Conservation (phyloP, 2,888 invertebrate genomes). For the Prionchulus punctatus region DNA sequence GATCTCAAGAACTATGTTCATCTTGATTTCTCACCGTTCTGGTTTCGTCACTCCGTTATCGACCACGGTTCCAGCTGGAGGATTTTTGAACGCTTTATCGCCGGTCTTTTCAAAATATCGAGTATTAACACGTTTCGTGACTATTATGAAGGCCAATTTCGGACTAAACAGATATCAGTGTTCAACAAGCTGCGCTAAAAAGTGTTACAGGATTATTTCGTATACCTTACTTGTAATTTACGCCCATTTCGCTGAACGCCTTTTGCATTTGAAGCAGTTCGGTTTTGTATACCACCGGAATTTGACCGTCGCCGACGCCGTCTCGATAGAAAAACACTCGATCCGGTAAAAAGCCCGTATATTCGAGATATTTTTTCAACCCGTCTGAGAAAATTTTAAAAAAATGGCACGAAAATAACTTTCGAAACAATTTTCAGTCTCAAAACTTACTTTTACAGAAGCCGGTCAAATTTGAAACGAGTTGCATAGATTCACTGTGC, state of each 20-base stretch:
- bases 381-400: constrained; percentile 46
- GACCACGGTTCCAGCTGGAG: constrained; percentile 64
- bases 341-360: constrained; percentile 53
- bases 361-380: constrained; percentile 48
- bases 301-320: constrained; percentile 78
- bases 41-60: constrained; percentile 61
- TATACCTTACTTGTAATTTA: too few relatives aligned
- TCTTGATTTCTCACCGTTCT: constrained; percentile 49
- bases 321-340: constrained; percentile 74
- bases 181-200: too few relatives aligned
- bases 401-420: too few relatives aligned
- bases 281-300: constrained; percentile 52
- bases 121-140: constrained; percentile 79
- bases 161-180: constrained; percentile 50
- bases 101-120: constrained; percentile 37
- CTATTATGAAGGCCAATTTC: constrained; percentile 57
- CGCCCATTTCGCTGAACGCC: constrained; percentile 38
- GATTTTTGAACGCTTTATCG: constrained; percentile 45
- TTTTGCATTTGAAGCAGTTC: constrained; percentile 59
- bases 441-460: constrained; percentile 19
- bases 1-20: too few relatives aligned
- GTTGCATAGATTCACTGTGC: constrained; percentile 57
- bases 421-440: too few relatives aligned
- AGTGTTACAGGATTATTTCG: too few relatives aligned
- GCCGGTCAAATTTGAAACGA: constrained; percentile 51